Conservation (phyloP, 2,797 vertebrate genomes). For the Hemibagrus guttatus region DNA sequence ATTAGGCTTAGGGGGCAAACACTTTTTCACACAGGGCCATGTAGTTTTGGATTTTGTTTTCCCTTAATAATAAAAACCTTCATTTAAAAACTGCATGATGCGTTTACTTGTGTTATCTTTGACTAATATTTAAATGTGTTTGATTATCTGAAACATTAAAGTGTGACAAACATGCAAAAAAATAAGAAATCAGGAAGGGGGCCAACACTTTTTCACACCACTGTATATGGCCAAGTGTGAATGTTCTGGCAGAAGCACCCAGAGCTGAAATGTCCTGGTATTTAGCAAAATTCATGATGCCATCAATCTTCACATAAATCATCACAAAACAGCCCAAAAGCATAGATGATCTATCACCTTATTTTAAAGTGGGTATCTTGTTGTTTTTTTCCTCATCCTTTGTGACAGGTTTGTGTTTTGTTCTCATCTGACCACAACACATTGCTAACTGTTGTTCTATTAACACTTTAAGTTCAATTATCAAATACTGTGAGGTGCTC, state of each 20-base stretch:
- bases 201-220: too few species aligned
- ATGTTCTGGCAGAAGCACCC: neutral
- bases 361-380: neutral
- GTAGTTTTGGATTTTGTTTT: too few species aligned
- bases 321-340: neutral
- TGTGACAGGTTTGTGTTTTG: neutral
- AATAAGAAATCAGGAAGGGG: too few species aligned
- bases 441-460: neutral
- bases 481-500: neutral
- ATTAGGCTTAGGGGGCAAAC: too few species aligned
- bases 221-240: neutral
- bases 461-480: neutral
- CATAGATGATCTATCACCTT: neutral
- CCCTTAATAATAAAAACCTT: too few species aligned
- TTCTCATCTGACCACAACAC: neutral
- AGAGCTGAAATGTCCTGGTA: neutral
- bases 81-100: too few species aligned
- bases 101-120: too few species aligned
- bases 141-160: too few species aligned
- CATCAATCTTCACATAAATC: neutral
- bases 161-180: too few species aligned
- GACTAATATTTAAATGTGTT: too few species aligned
- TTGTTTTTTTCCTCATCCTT: neutral
- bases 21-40: too few species aligned
- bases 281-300: too few species aligned